Evolutionary conservation across 1,140 invertebrate genomes (phyloP).

Genomic region (Caerostris extrusa): DNA sequence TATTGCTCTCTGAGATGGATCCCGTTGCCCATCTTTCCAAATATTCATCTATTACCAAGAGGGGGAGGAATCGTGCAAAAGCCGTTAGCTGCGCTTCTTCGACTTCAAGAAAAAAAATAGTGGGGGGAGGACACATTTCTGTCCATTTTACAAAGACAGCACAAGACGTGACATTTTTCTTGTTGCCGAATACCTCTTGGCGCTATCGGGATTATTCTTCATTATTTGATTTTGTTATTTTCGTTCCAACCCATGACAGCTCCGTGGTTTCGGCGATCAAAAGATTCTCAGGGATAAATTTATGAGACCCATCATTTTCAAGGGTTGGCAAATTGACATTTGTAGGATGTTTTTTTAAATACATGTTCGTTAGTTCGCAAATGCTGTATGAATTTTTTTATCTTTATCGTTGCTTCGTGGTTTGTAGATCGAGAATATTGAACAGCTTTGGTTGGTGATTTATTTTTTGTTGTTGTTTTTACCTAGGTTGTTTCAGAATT

Average conservation of each 20-base stretch:
- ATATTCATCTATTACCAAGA: conserved; percentile 66
- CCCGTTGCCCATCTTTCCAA: conserved; percentile 50
- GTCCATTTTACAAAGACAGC: conserved; percentile 10
- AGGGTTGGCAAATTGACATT: conserved; percentile 39
- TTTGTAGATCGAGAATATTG: neutral
- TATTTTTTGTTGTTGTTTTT: no score
- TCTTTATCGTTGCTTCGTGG: neutral
- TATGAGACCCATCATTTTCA: conserved; percentile 20
- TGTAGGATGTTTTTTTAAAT: neutral
- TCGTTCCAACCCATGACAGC: neutral
- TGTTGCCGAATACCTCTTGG: neutral
- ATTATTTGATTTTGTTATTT: conserved; percentile 54
- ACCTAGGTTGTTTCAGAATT: no score
- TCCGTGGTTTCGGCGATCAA: neutral
- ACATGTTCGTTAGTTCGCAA: neutral
- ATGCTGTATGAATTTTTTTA: neutral
- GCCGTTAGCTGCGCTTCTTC: neutral
- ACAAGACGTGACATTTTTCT: conserved; percentile 23
- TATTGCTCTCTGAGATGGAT: conserved; percentile 25
- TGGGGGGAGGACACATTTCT: conserved; percentile 59
- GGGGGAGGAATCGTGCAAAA: conserved; percentile 20
- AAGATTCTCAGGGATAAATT: conserved; percentile 37
- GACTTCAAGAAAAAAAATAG: conserved; percentile 60
- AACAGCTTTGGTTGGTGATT: neutral
- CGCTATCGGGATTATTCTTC: conserved; percentile 62